phyloP scores from a whole-genome alignment of 2,113 vertebrate species.

The Tympanuchus pallidicinctus region DNA sequence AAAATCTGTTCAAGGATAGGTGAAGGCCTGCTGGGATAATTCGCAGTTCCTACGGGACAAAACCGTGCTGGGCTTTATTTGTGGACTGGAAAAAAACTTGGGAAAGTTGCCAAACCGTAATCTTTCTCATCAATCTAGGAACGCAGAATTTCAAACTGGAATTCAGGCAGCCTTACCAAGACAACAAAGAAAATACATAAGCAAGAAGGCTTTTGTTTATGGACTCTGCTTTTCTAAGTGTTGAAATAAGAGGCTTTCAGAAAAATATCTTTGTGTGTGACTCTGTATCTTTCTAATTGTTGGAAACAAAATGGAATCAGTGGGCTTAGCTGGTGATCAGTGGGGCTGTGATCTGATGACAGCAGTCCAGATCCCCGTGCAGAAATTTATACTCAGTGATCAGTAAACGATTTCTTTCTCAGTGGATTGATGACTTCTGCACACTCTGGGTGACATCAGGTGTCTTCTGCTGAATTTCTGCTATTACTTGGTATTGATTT shows the following conservation, averaged over 20 bases:
- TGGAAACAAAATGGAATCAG: background rate
- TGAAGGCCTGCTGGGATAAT: background rate
- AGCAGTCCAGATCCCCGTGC: background rate
- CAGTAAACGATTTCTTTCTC: background rate
- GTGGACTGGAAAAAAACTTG: background rate
- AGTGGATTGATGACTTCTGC: background rate
- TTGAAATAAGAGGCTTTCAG: background rate
- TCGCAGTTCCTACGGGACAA: background rate
- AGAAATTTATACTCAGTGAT: background rate
- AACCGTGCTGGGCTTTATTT: fast-evolving
- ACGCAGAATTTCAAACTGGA: background rate
- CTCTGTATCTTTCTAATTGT: background rate
- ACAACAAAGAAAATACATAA: background rate
- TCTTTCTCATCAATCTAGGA: background rate
- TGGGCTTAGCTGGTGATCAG: background rate
- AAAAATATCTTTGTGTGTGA: no score
- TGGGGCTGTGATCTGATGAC: background rate
- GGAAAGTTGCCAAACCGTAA: background rate
- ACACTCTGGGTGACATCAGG: background rate
- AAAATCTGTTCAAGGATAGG: background rate
- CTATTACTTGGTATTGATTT: background rate
- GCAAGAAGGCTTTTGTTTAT: background rate
- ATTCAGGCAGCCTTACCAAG: background rate
- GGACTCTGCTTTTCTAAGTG: background rate
- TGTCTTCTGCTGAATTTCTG: background rate